Conservation (phyloP, 2,797 vertebrate species). For the Melanotaenia pygmaea region DNA sequence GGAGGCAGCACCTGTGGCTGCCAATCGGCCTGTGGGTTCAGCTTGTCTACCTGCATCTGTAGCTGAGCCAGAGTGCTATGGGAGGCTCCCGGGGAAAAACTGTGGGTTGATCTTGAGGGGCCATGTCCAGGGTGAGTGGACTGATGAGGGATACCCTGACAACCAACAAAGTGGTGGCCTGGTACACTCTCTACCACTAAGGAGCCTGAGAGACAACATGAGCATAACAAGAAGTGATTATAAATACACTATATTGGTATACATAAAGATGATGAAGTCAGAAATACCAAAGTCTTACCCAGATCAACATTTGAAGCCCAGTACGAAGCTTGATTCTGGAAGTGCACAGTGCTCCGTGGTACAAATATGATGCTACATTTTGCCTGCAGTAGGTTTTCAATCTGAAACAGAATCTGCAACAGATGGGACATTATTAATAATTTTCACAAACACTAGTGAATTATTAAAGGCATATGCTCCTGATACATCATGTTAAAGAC, state of each 20-base stretch:
- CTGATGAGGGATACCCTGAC: slow-evolving; percentile 68
- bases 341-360: slow-evolving; percentile 69
- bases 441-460: slow-evolving; percentile 32
- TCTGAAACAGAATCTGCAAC: slow-evolving; percentile 80
- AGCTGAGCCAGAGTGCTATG: slow-evolving; percentile 75
- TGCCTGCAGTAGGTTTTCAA: slow-evolving; percentile 77
- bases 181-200: slow-evolving; percentile 72
- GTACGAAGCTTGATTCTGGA: slow-evolving; percentile 74
- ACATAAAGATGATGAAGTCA: slow-evolving; percentile 3
- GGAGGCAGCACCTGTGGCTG: slow-evolving; percentile 59
- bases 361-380: slow-evolving; percentile 74
- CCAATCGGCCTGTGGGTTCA: slow-evolving; percentile 63
- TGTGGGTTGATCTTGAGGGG: slow-evolving; percentile 59
- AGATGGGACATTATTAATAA: slow-evolving; percentile 64
- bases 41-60: slow-evolving; percentile 80
- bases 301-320: slow-evolving; percentile 80
- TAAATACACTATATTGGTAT: too few relatives aligned
- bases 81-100: slow-evolving; percentile 51
- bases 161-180: slow-evolving; percentile 60
- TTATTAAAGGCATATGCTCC: slow-evolving; percentile 53
- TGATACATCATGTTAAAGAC: slow-evolving; percentile 25
- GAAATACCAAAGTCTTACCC: slow-evolving; percentile 56
- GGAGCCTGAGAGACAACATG: slow-evolving; percentile 66
- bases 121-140: slow-evolving; percentile 38
- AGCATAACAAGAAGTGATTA: slow-evolving; percentile 46